These are phyloP conservation scores for Calliphora vicina DNA, from an alignment of 1,140 invertebrate species.

Conservation along the genomic window DNA sequence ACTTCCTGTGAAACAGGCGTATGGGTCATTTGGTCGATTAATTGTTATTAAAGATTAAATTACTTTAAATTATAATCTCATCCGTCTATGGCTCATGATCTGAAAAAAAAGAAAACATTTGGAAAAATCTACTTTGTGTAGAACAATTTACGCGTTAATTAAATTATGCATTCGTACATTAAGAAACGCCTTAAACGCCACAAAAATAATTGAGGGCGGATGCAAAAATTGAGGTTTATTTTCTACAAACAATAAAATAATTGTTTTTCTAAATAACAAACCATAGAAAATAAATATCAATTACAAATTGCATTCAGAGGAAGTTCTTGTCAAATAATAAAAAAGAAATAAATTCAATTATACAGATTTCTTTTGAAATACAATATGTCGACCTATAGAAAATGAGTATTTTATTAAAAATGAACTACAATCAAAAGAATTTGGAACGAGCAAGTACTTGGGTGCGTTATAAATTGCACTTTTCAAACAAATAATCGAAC, in stretches of 20 bases:
- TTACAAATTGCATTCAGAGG: slow-evolving; percentile 10
- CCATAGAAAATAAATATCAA: not conserved
- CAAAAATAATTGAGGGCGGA: not conserved
- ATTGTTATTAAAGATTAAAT: no score
- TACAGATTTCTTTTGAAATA: not conserved
- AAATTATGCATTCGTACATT: not conserved
- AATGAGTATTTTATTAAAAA: not conserved
- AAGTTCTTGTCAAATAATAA: slow-evolving; percentile 14
- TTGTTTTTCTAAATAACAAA: not conserved
- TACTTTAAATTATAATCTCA: no score
- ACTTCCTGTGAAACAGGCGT: no score
- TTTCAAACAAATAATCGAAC: not conserved
- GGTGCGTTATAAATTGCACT: slow-evolving; percentile 15
- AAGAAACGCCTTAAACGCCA: not conserved
- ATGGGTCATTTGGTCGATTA: no score
- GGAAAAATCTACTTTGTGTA: no score
- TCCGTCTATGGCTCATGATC: no score
- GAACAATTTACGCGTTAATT: not conserved
- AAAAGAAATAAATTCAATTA: not conserved
- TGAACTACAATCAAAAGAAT: not conserved
- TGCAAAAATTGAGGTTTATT: not conserved
- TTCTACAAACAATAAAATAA: not conserved
- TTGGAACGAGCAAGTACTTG: not conserved
- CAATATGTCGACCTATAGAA: not conserved
- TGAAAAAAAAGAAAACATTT: no score